Percentiles rank a stretch among this genome's conserved stretches.
phyloP scores from a whole-genome alignment of 1,140 invertebrate species.

The Trypoxylus dichotomus region DNA sequence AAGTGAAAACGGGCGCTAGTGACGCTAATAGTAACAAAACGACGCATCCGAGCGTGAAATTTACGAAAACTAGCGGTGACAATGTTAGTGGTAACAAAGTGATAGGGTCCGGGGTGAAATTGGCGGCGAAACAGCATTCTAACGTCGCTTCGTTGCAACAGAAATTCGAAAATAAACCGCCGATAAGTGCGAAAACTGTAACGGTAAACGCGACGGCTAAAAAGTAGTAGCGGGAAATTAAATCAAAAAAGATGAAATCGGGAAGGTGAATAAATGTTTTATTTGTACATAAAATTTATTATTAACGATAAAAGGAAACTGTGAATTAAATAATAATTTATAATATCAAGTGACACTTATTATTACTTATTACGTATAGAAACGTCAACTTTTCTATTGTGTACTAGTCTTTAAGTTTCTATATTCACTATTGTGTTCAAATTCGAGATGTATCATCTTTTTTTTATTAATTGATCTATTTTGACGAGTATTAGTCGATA shows the following conservation, averaged over 20 bases:
- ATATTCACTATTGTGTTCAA: background rate
- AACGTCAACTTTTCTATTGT: background rate
- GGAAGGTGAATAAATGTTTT: background rate
- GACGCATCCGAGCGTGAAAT: constrained; percentile 47
- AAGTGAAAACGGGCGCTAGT: background rate
- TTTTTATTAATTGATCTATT: too few relatives aligned
- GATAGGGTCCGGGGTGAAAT: constrained; percentile 52
- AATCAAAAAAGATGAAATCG: background rate
- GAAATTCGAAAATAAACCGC: constrained; percentile 66
- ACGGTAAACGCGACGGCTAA: background rate
- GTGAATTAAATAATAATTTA: background rate
- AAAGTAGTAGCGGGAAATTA: background rate
- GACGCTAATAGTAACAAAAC: constrained; percentile 24
- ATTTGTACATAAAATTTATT: background rate
- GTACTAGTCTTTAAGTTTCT: background rate
- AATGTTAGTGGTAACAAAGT: constrained; percentile 48
- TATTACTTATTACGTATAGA: background rate
- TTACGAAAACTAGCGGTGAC: constrained; percentile 37
- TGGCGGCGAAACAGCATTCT: constrained; percentile 59
- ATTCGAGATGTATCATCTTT: too few relatives aligned
- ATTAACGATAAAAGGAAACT: background rate
- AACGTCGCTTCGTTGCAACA: constrained; percentile 74
- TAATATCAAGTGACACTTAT: background rate
- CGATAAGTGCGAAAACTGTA: constrained; percentile 31
- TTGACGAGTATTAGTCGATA: background rate